Conservation (phyloP, 1,140 invertebrate species). For the Orussus abietinus region DNA sequence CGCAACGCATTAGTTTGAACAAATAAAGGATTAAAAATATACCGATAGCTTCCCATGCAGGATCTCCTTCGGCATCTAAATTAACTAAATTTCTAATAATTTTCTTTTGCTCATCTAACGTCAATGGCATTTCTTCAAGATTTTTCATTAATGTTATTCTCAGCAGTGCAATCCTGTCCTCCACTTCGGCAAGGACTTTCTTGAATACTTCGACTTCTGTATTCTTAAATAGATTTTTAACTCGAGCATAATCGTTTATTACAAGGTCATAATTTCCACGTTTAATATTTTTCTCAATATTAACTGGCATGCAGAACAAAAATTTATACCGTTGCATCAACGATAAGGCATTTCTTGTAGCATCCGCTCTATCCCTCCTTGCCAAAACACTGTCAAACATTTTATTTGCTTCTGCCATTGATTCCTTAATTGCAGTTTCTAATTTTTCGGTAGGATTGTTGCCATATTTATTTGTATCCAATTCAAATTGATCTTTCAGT, state of each 20-base stretch:
- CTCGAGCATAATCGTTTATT: constrained; percentile 96
- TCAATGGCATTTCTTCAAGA: constrained; percentile 82
- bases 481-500: constrained; percentile 79
- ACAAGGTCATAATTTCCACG: constrained; percentile 95
- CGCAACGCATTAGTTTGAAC: too few relatives aligned
- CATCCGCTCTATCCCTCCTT: constrained; percentile 91
- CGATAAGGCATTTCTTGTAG: constrained; percentile 90
- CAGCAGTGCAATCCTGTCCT: constrained; percentile 79
- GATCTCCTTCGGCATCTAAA: constrained; percentile 75
- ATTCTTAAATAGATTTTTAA: constrained; percentile 93
- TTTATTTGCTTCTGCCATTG: constrained; percentile 86
- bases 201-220: constrained; percentile 86
- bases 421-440: constrained; percentile 78
- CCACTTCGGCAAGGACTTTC: constrained; percentile 86
- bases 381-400: constrained; percentile 92
- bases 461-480: constrained; percentile 71
- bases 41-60: constrained; percentile 88
- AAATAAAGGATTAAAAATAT: constrained; percentile 15
- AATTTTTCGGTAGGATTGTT: constrained; percentile 72
- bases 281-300: constrained; percentile 90
- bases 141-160: constrained; percentile 76
- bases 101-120: constrained; percentile 91
- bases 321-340: constrained; percentile 88
- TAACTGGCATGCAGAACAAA: constrained; percentile 91
- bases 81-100: constrained; percentile 75